Evolutionary conservation across 2,888 invertebrate species (phyloP).

Genomic region (Bruchidius siliquastri): DNA sequence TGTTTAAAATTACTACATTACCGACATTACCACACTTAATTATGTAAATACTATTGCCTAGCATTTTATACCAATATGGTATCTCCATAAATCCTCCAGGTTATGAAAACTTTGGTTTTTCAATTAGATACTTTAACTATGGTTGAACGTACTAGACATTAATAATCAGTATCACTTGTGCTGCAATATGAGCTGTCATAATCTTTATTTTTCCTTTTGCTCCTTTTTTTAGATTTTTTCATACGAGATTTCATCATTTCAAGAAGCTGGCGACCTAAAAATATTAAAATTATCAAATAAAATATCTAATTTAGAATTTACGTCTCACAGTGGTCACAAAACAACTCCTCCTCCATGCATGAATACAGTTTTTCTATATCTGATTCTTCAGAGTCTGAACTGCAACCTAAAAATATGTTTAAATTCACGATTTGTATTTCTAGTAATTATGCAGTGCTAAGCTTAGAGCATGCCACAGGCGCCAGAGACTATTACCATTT

Average conservation of each 20-base stretch:
- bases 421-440: no score
- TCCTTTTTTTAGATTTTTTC: background rate
- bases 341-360: background rate
- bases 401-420: background rate
- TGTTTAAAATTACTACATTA: no score
- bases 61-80: background rate
- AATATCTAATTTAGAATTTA: background rate
- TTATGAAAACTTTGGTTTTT: background rate
- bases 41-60: no score
- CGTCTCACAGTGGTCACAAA: background rate
- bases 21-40: no score
- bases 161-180: background rate
- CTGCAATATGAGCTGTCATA: background rate
- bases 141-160: background rate
- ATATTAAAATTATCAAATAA: background rate
- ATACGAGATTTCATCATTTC: background rate
- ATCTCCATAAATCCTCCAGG: no score
- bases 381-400: background rate
- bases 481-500: no score
- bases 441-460: no score
- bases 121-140: background rate
- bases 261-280: background rate
- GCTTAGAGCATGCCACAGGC: no score
- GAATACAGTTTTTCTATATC: background rate
- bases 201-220: no score